Base-by-base conservation (phyloP, 2,888 invertebrate species). In the Caenorhabditis drosophilae region DNA sequence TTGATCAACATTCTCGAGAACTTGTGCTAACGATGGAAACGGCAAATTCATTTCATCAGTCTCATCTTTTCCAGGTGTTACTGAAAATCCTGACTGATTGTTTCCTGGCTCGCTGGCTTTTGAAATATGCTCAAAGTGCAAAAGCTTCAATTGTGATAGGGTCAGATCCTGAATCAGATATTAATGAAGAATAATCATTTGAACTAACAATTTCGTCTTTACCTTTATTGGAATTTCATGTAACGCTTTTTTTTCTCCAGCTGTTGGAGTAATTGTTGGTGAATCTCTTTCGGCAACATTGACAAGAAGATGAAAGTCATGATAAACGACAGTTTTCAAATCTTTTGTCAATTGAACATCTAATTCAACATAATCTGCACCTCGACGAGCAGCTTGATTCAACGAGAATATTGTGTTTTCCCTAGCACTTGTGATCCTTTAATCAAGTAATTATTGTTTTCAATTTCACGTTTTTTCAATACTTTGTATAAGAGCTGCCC, bases 311-410 rank as follows among this genome's bases (percentile, higher is more conserved):
- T 91, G 90, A 85, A 92, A 97, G 85, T 98, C 98, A 85, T 98
- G 98, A 86, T 95, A 95, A 73, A 98, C 90, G 58, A 98, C 92
- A 11, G 85, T 84, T 31, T 68, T 57, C 31, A 68, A 31, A 85
- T 98, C 98, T 87, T 94, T 94, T 78, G 93, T 93, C 56, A 98
- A 87, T 84, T 97, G 96, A 23, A 98, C 96, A 88, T 98, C 98
- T 87, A 98, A 95, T 86, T 98, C 98, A 46, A 98, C 92, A 88
- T 92, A 91, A 84, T 98, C 96, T 62, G 97, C 96, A 66, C 97
- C 97, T 85, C 92, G 91, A 61, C 90, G 89, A 47, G 91, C 92
- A 48, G 97, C 96, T 76, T 90, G 90, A 85, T 92, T 92, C 78
- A 97, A 87, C 38, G 96, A 96, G 49, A 93, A 93, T 78, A 97